Evolutionary conservation across 2,888 invertebrate genomes (phyloP).

Genomic region (Zele albiditarsus): DNA sequence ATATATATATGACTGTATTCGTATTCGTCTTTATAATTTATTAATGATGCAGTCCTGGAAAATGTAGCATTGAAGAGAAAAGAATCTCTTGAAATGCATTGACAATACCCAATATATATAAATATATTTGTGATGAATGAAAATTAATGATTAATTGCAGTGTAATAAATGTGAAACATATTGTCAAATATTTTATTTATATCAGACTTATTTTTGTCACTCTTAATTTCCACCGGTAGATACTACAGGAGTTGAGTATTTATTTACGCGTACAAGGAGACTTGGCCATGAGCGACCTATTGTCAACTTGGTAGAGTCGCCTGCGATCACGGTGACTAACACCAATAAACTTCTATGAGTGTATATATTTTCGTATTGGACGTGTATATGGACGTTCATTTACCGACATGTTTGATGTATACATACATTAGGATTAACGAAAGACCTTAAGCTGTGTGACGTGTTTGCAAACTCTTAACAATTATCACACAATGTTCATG

Average conservation of each 20-base stretch:
- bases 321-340: not conserved
- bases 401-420: too few species aligned
- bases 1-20: not conserved
- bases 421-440: not conserved
- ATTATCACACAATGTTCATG: not conserved
- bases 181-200: too few species aligned
- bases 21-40: conserved; percentile 60
- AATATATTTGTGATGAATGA: too few species aligned
- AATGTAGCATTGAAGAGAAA: conserved; percentile 30
- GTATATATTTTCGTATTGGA: not conserved
- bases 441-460: not conserved
- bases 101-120: too few species aligned
- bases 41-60: conserved; percentile 60
- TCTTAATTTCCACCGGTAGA: too few species aligned
- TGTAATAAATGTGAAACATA: too few species aligned
- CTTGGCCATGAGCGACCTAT: not conserved
- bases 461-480: not conserved
- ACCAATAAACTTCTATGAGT: not conserved
- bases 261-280: not conserved
- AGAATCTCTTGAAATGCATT: not conserved
- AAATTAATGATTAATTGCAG: too few species aligned
- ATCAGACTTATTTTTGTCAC: too few species aligned
- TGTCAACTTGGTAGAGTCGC: not conserved
- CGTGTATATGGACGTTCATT: too few species aligned
- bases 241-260: not conserved